These are phyloP conservation scores for Drosophila mettleri DNA, from an alignment of 2,888 invertebrate species.

Conservation along the genomic window DNA sequence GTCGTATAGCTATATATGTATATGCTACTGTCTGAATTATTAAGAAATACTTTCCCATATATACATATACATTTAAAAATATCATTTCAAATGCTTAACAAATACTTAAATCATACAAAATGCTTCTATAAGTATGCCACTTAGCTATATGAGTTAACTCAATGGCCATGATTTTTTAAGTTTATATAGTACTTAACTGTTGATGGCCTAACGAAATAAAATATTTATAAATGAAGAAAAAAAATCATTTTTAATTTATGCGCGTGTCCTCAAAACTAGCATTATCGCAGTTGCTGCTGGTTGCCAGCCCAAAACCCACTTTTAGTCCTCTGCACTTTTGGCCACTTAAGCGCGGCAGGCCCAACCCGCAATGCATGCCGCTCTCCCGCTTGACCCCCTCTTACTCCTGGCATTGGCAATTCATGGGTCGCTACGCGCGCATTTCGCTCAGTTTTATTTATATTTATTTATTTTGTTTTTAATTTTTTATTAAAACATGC, in stretches of 20 bases:
- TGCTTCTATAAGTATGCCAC: conserved; percentile 4
- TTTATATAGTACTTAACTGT: conserved; percentile 8
- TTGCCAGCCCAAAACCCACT: neutral
- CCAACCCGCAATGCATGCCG: conserved; percentile 1
- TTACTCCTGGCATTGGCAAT: conserved; percentile 26
- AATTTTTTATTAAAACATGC: conserved; percentile 69
- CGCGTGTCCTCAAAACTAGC: conserved; percentile 34
- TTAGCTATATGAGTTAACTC: conserved; percentile 5
- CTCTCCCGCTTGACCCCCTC: neutral
- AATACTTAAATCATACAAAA: neutral
- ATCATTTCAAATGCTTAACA: neutral
- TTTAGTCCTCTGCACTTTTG: conserved; percentile 18
- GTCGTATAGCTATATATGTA: too few relatives aligned
- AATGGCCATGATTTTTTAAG: neutral
- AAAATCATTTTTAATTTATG: conserved; percentile 36
- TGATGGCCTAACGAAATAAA: conserved; percentile 31
- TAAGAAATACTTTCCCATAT: too few relatives aligned
- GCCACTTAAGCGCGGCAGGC: conserved; percentile 45
- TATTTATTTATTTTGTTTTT: conserved; percentile 33
- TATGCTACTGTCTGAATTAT: too few relatives aligned
- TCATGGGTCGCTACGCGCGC: conserved; percentile 36
- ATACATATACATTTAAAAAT: too few relatives aligned
- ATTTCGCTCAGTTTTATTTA: conserved; percentile 28
- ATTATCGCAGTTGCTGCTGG: conserved; percentile 26
- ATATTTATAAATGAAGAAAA: conserved; percentile 11